These are phyloP conservation scores for Pangasius larnaudii DNA, from an alignment of 2,797 vertebrate genomes.

Conservation along the genomic window DNA sequence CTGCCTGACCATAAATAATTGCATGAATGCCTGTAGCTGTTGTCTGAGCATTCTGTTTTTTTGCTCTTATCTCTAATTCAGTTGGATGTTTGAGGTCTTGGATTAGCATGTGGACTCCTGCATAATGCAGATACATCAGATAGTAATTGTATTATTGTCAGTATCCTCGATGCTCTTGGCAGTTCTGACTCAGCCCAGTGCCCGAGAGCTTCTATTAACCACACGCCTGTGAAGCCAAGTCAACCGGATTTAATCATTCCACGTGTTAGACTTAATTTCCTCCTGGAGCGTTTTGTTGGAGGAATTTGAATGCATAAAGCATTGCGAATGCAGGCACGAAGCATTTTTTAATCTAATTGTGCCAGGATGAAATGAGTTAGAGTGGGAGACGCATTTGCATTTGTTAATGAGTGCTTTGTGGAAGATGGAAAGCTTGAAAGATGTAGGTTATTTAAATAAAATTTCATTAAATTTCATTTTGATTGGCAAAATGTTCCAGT, in stretches of 20 bases:
- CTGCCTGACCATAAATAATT: background rate
- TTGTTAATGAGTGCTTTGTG: conserved; percentile 31
- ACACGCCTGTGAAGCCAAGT: conserved; percentile 23
- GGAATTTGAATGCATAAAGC: conserved; percentile 24
- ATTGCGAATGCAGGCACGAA: conserved; percentile 7
- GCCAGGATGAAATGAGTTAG: conserved; percentile 34
- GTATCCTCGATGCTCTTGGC: conserved; percentile 46
- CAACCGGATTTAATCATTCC: conserved; percentile 53
- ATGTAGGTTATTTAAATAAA: conserved; percentile 3
- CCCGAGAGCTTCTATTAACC: conserved; percentile 32
- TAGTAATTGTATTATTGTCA: conserved; percentile 55
- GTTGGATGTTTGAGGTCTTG: background rate
- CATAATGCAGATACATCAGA: conserved; percentile 50
- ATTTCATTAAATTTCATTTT: background rate
- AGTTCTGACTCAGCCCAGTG: conserved; percentile 3
- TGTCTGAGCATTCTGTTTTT: background rate
- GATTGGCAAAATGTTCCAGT: conserved; percentile 5
- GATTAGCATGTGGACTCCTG: conserved; percentile 18
- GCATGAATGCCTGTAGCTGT: background rate
- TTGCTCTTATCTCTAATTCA: background rate
- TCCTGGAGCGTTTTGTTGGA: conserved; percentile 19
- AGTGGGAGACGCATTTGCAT: conserved; percentile 24
- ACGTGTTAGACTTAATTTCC: conserved; percentile 52
- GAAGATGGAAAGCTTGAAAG: conserved; percentile 18
- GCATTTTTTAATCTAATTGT: conserved; percentile 32